Conservation (phyloP, 2,113 vertebrate species). For the Tyrannus savana region DNA sequence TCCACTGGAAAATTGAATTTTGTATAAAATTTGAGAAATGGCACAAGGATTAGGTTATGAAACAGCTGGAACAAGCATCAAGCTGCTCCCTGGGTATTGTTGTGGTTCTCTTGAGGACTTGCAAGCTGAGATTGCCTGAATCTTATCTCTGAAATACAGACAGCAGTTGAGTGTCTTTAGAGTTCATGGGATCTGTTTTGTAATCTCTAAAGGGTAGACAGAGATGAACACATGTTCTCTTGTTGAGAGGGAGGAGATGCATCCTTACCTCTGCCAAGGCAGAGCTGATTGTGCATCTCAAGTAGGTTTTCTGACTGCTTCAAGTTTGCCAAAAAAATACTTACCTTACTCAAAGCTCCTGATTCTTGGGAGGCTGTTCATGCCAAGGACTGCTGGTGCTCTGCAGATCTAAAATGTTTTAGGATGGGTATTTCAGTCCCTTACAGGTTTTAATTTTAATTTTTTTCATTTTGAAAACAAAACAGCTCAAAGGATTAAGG, state of each 20-base stretch:
- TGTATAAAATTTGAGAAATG: background rate
- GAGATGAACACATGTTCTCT: background rate
- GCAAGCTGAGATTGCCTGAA: background rate
- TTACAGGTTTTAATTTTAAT: background rate
- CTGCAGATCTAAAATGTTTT: background rate
- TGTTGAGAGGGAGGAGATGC: background rate
- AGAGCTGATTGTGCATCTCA: background rate
- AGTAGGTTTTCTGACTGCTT: background rate
- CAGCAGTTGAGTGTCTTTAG: background rate
- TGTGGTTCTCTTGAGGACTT: background rate
- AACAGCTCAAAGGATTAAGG: background rate
- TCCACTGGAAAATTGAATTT: background rate
- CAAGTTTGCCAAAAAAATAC: background rate
- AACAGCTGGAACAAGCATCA: background rate
- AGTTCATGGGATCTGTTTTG: background rate
- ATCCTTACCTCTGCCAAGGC: background rate
- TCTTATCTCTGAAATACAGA: background rate
- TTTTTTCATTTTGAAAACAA: background rate
- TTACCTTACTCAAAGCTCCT: background rate
- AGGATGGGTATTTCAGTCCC: background rate
- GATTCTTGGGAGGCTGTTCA: background rate
- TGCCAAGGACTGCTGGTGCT: background rate
- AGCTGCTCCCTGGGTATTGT: background rate
- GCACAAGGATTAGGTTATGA: background rate
- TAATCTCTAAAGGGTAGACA: background rate